Conservation (phyloP, 1,140 invertebrate species). For the Meloidogyne floridensis region DNA sequence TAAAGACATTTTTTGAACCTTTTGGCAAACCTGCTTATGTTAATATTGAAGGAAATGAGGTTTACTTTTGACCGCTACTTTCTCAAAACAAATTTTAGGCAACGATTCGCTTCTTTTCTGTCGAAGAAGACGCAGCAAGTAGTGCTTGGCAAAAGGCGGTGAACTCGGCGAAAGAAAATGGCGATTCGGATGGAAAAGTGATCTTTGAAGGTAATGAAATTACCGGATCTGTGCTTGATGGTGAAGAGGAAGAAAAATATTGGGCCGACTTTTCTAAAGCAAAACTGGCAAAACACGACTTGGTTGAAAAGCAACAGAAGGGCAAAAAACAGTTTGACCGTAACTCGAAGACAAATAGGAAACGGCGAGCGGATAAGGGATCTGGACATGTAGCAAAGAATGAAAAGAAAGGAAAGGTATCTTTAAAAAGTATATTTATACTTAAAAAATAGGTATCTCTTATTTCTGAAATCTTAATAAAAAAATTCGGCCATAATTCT, state of each 20-base stretch:
- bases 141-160: conserved; percentile 72
- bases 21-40: conserved; percentile 55
- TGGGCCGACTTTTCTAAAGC: conserved; percentile 61
- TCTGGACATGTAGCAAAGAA: conserved; percentile 14
- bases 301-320: conserved; percentile 22
- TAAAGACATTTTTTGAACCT: conserved; percentile 60
- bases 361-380: conserved; percentile 26
- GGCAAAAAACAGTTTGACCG: conserved; percentile 36
- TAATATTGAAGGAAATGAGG: conserved; percentile 40
- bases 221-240: conserved; percentile 75
- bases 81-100: conserved; percentile 73
- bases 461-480: too few species aligned
- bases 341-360: conserved; percentile 26
- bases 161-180: conserved; percentile 39
- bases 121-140: conserved; percentile 75
- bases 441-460: too few species aligned
- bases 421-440: too few species aligned
- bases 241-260: conserved; percentile 72
- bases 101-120: conserved; percentile 75
- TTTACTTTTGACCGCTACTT: conserved; percentile 71
- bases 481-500: too few species aligned
- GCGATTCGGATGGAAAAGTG: conserved; percentile 64
- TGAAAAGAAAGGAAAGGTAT: conserved; percentile 21
- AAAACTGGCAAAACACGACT: conserved; percentile 41
- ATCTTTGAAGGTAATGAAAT: conserved; percentile 75